These are phyloP conservation scores for Saturnia japonica DNA, from an alignment of 2,888 invertebrate genomes.

Conservation along the genomic window DNA sequence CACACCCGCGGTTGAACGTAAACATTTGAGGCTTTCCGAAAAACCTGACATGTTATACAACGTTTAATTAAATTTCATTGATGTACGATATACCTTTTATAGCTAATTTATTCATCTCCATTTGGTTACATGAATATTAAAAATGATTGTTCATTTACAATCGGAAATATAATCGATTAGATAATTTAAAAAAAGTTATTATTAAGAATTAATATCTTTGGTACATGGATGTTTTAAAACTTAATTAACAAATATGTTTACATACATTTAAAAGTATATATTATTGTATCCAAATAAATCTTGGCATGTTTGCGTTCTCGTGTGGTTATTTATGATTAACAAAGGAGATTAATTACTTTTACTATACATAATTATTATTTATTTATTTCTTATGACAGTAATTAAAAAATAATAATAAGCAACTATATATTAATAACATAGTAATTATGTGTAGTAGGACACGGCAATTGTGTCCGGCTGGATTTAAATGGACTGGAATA, in stretches of 20 bases:
- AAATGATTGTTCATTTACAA: slow-evolving; percentile 3
- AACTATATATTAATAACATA: too few species aligned
- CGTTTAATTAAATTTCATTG: slow-evolving; percentile 8
- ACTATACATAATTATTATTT: too few species aligned
- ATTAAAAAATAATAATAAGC: too few species aligned
- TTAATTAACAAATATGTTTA: too few species aligned
- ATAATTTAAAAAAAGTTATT: slow-evolving; percentile 2
- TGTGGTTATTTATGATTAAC: background rate
- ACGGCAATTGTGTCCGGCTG: too few species aligned
- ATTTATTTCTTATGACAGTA: too few species aligned
- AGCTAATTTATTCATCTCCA: slow-evolving; percentile 10
- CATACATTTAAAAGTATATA: background rate
- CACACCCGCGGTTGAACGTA: background rate
- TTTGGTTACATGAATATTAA: slow-evolving; percentile 1
- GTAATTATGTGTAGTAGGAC: too few species aligned
- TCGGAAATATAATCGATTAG: background rate
- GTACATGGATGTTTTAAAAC: background rate
- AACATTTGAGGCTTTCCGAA: background rate
- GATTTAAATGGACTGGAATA: too few species aligned
- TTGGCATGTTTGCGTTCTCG: background rate
- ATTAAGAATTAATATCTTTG: background rate
- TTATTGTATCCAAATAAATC: background rate
- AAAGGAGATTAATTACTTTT: too few species aligned
- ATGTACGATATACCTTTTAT: slow-evolving; percentile 6
- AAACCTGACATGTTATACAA: slow-evolving; percentile 5